A percentile compares a stretch with the other conserved stretches of the same genome.
These are phyloP conservation scores for Psococerastis gibbosa DNA, from an alignment of 2,888 invertebrate species.

Conservation along the genomic window DNA sequence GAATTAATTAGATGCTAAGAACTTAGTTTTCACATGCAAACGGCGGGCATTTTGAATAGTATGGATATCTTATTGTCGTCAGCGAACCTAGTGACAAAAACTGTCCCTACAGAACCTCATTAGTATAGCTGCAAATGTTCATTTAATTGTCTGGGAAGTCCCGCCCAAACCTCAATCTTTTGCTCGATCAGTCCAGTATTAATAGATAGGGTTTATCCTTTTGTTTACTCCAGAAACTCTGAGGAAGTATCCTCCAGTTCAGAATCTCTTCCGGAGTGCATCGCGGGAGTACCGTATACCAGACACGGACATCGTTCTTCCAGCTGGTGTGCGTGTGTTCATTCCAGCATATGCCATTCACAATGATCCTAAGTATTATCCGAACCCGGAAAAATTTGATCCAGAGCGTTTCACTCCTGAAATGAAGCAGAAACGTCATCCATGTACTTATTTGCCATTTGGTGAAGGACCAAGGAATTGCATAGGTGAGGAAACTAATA, in stretches of 20 bases:
- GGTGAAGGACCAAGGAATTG: too few species aligned
- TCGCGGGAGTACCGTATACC: slow-evolving; percentile 19
- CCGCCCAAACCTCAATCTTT: too few species aligned
- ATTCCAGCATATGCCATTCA: slow-evolving; percentile 22
- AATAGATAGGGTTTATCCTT: too few species aligned
- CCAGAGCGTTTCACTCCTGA: slow-evolving; percentile 23
- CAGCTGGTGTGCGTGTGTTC: slow-evolving; percentile 18
- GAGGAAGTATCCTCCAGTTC: slow-evolving; percentile 23
- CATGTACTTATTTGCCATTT: slow-evolving; percentile 20
- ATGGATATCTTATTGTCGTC: too few species aligned
- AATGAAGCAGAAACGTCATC: slow-evolving; percentile 17
- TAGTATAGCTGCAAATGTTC: too few species aligned
- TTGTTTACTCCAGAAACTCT: slow-evolving; percentile 25
- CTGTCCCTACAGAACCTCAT: too few species aligned
- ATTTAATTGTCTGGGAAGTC: too few species aligned
- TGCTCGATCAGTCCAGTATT: too few species aligned
- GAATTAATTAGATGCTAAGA: too few species aligned
- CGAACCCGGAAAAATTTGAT: slow-evolving; percentile 23
- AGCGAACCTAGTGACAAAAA: too few species aligned
- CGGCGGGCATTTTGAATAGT: too few species aligned
- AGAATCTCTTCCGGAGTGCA: slow-evolving; percentile 20
- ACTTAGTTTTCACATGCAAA: too few species aligned
- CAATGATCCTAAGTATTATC: slow-evolving; percentile 22
- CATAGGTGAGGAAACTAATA: slow-evolving; percentile 19
- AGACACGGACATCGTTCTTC: slow-evolving; percentile 17